These are phyloP conservation scores for Pseudobourletiella spinata DNA, from an alignment of 1,140 invertebrate genomes.

Conservation along the genomic window DNA sequence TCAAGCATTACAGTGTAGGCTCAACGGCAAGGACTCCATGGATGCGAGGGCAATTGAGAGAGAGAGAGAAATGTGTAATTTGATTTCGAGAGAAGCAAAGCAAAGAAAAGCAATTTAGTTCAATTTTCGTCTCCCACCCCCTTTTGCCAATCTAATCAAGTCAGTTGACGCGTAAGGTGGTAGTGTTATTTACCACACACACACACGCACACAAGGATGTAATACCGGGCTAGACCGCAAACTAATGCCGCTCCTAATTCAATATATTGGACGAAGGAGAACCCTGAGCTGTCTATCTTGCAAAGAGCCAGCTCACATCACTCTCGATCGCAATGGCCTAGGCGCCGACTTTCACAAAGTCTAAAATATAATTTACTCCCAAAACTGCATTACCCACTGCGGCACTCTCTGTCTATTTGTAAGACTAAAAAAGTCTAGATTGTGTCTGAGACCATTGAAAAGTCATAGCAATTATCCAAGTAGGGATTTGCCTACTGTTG, in stretches of 20 bases:
- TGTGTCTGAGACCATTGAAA: too few species aligned
- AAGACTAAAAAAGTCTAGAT: too few species aligned
- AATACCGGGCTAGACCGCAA: background rate
- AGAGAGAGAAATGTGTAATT: constrained; percentile 1
- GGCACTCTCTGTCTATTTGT: too few species aligned
- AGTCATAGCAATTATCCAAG: too few species aligned
- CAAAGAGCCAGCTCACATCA: background rate
- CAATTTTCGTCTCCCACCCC: constrained; percentile 12
- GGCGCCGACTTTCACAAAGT: background rate
- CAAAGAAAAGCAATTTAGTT: constrained; percentile 9
- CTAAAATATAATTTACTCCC: background rate
- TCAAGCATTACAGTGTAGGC: too few species aligned
- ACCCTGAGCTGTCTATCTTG: background rate
- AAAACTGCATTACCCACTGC: background rate
- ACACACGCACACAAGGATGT: background rate
- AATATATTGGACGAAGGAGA: too few species aligned
- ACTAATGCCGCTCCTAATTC: background rate
- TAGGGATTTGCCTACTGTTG: too few species aligned
- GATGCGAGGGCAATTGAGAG: too few species aligned
- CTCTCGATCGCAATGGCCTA: background rate
- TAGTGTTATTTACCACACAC: constrained; percentile 6
- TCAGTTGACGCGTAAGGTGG: constrained; percentile 13
- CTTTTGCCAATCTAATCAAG: constrained; percentile 16
- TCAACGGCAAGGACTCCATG: too few species aligned
- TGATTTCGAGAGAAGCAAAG: constrained; percentile 2